phyloP scores from a whole-genome alignment of 1,140 invertebrate genomes.

The Harlomillsia oculata region DNA sequence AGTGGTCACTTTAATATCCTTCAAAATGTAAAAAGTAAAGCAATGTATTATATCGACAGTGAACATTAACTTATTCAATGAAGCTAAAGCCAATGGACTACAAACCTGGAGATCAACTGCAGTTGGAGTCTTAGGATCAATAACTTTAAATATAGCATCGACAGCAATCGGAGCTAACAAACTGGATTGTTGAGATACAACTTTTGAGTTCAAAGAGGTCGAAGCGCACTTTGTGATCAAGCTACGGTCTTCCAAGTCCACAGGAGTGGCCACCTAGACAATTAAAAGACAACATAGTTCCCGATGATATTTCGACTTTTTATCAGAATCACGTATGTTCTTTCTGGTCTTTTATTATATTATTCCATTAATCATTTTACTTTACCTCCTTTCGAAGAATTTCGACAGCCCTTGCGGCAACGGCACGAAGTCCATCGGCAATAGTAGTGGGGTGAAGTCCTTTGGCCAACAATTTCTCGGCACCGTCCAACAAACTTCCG shows the following conservation, averaged over 20 bases:
- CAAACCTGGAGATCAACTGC: constrained; percentile 53
- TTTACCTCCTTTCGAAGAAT: constrained; percentile 44
- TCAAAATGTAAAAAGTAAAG: constrained; percentile 16
- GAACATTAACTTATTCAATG: not conserved
- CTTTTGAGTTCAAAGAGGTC: constrained; percentile 96
- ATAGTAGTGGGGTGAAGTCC: constrained; percentile 97
- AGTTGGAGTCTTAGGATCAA: constrained; percentile 53
- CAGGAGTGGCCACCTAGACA: constrained; percentile 64
- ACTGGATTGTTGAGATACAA: constrained; percentile 94
- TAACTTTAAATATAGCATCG: constrained; percentile 85
- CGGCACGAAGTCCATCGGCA: constrained; percentile 91
- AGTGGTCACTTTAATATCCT: constrained; percentile 91
- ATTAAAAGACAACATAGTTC: not conserved
- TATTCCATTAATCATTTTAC: too few species aligned
- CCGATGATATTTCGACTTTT: too few species aligned
- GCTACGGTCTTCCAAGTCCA: constrained; percentile 79
- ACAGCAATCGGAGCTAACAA: constrained; percentile 93
- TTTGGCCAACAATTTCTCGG: constrained; percentile 80
- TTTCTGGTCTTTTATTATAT: not conserved
- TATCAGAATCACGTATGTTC: too few species aligned
- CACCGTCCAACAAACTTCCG: constrained; percentile 87
- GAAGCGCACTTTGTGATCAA: constrained; percentile 87
- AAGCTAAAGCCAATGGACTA: not conserved
- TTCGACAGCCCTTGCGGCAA: constrained; percentile 71
- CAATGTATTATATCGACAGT: not conserved